Evolutionary conservation across 2,113 vertebrate species (phyloP), one percentile per base, ranked within the genome.

Genomic region (Columba janthina): DNA sequence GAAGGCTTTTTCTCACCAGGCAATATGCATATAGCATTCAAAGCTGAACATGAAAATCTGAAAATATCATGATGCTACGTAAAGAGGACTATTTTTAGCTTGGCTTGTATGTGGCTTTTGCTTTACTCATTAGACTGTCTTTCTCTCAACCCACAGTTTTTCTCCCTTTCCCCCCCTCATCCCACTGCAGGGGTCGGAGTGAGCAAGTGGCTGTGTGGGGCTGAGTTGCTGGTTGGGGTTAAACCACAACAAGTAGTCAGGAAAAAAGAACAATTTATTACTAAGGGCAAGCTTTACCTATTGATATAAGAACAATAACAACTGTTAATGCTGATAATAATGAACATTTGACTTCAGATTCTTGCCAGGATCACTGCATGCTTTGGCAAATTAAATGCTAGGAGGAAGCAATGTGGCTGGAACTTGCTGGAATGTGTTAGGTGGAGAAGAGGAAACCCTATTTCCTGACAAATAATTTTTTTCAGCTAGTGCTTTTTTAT

Each of bases 381-480:
- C 54, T 73, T 93, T 94, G 42, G 65, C 54, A 51, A 85, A 54
- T 80, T 87, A 61, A 93, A 65, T 62, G 60, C 75, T 83, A 72
- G 54, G 72, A 88, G 90, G 90, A 93, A 88, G 85, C 46, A 61
- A 28, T 16, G 51, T 54, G 32, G 62, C 71, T 95, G 77, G 65
- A 82, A n/a, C n/a, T 72, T 69, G 73, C 77, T 85, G 82, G 46
- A 91, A 65, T 67, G 36, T 51, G 21, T 91, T 89, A 89, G 77
- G 71, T 85, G 81, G 87, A 84, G 84, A 89, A 91, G 36, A 91
- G 82, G 94, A 95, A 96, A 89, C 65, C 19, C 36, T 74, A 6
- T 92, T 97, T 94, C 89, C 91, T 91, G 84, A 64, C 38, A 89
- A 48, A 61, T 62, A 80, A 29, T 29, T 77, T 86, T 86, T 90